These are phyloP conservation scores for Patella ulyssiponensis DNA, from an alignment of 2,888 invertebrate species.

Conservation along the genomic window DNA sequence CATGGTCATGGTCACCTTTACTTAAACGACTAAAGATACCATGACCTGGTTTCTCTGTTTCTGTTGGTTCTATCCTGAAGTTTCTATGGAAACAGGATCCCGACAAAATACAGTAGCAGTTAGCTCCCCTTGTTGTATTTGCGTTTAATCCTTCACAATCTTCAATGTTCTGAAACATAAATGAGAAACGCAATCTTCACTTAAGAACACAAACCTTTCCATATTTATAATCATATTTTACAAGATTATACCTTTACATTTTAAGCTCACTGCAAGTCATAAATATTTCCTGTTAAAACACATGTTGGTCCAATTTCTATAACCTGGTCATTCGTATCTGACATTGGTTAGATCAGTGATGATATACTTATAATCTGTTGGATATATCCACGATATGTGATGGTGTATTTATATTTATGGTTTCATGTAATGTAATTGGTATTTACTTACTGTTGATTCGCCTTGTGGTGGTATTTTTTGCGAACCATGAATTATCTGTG, in stretches of 20 bases:
- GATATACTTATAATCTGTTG: no score
- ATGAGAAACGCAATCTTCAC: not conserved
- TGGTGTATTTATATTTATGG: not conserved
- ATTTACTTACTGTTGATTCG: conserved; percentile 17
- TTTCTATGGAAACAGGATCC: conserved; percentile 48
- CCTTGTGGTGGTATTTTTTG: conserved; percentile 33
- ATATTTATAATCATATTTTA: not conserved
- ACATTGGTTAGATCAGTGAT: no score
- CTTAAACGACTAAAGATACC: conserved; percentile 38
- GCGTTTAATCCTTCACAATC: conserved; percentile 37
- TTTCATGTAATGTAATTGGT: not conserved
- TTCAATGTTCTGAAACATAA: conserved; percentile 28
- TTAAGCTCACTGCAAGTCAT: not conserved
- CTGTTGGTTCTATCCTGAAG: conserved; percentile 42
- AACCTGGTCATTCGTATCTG: no score
- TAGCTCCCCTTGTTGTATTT: conserved; percentile 37
- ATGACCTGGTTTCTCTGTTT: conserved; percentile 18
- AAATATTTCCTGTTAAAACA: no score
- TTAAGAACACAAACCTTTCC: not conserved
- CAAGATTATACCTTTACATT: not conserved
- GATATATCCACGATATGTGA: no score
- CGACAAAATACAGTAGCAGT: conserved; percentile 51
- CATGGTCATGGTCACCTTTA: conserved; percentile 48
- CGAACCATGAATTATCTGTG: conserved; percentile 39
- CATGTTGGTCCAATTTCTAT: no score